phyloP scores from a whole-genome alignment of 2,888 invertebrate species.

The Apodemia hepburni region DNA sequence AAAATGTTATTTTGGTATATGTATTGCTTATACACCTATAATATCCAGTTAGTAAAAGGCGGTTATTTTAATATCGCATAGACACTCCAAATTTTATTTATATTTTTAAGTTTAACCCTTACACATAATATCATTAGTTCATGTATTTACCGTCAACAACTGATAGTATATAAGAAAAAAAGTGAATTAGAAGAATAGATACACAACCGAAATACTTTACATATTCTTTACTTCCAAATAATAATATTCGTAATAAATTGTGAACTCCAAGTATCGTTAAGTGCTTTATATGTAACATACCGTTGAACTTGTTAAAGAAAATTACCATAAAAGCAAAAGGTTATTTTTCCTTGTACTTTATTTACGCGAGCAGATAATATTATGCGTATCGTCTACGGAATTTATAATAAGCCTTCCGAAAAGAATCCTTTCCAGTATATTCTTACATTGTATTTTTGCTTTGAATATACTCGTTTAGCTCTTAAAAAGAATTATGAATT shows the following conservation, averaged over 20 bases:
- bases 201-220: neutral
- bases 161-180: too few relatives aligned
- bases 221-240: neutral
- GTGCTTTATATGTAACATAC: constrained; percentile 4
- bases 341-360: constrained; percentile 20
- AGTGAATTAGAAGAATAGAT: neutral
- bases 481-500: neutral
- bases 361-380: constrained; percentile 13
- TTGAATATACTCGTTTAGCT: neutral
- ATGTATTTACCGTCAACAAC: too few relatives aligned
- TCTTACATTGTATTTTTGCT: constrained; percentile 2
- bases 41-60: too few relatives aligned
- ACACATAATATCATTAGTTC: too few relatives aligned
- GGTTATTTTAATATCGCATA: too few relatives aligned
- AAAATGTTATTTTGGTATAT: too few relatives aligned
- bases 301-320: constrained; percentile 13
- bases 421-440: constrained; percentile 7
- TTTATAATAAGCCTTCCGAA: constrained; percentile 12
- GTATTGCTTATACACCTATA: too few relatives aligned
- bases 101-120: too few relatives aligned
- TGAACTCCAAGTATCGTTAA: neutral
- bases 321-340: constrained; percentile 15
- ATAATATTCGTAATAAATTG: constrained; percentile 8
- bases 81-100: too few relatives aligned
- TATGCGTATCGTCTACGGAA: constrained; percentile 12